A percentile compares a stretch with the other conserved stretches of the same genome.
These are phyloP conservation scores for Loripinus fragilis DNA, from an alignment of 2,888 invertebrate species.

Conservation along the genomic window DNA sequence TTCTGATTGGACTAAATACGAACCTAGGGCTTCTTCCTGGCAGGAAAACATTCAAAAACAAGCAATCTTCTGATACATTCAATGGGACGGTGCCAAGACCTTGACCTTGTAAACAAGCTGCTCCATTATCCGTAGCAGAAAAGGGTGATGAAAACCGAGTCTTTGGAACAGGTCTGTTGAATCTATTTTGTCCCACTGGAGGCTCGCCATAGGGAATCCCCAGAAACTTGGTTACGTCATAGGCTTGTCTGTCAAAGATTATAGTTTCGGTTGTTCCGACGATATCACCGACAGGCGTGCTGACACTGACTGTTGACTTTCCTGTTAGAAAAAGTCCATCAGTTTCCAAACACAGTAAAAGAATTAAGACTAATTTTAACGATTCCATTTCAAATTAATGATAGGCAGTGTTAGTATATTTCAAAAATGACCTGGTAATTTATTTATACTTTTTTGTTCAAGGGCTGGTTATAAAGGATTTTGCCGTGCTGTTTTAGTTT, in stretches of 20 bases:
- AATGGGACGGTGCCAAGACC: background rate
- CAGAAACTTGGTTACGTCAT: background rate
- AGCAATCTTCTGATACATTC: background rate
- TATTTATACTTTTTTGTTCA: no score
- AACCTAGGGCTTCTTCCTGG: background rate
- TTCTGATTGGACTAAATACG: no score
- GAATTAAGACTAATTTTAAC: no score
- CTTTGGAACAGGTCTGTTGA: background rate
- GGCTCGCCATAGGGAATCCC: conserved; percentile 6
- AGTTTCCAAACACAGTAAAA: no score
- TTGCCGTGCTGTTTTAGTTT: no score
- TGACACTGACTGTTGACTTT: background rate
- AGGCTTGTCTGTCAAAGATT: background rate
- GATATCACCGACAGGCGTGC: background rate
- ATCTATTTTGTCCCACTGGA: background rate
- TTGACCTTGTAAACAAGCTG: background rate
- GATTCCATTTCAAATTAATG: no score
- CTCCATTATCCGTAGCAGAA: background rate
- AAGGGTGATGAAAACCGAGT: background rate
- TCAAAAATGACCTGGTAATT: no score
- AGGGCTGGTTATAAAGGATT: no score
- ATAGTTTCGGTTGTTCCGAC: background rate
- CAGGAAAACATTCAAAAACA: background rate
- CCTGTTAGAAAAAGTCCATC: no score
- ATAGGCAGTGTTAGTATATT: no score